Base-by-base conservation (phyloP, 2,113 vertebrate species). In the Microcebus tavaratra region DNA sequence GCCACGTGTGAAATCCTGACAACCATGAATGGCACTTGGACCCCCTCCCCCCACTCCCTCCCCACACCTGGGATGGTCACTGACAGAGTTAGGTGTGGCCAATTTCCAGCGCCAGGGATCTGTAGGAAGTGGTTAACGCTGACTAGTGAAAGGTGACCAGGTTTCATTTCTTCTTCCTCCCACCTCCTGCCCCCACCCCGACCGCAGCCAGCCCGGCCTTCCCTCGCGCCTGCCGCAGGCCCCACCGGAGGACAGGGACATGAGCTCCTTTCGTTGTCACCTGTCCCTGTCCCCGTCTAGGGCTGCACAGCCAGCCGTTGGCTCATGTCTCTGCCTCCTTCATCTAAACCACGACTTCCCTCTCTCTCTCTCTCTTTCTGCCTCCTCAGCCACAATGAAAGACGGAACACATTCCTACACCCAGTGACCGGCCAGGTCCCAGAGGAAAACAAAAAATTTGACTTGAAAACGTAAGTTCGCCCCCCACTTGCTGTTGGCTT, bases 361-460 rank as follows among this genome's bases (percentile, higher is more conserved):
- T n/a, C 45, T 91, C 42, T 85, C 42, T 42, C 39, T 42, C 42
- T 42, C 39, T 5, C 42, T 42, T 18, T 76, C 39, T 94, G 87
- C 20, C 94, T 96, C 83, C 0, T 0, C 98, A 99, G 99, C 98
- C 99, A 99, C 98, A 99, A 99, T 99, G 99, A 99, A 98, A 99
- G 98, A 98, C 98, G 98, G 96, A 99, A 98, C 98, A 99, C 99
- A 17, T 99, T 99, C 98, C 99, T 99, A 98, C 98, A 99, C 97
- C 98, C 99, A 98, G 98, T 99, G 99, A 99, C 98, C 29, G 98
- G 98, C 80, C 98, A 98, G 96, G 91, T 98, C 95, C 98, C 99
- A n/a, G 98, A 99, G 95, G 99, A 99, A 94, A 98, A 95, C 97
- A 55, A 98, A 95, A 98, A 97, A 29, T 98, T 98, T 76, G 98